Evolutionary conservation across 2,113 vertebrate genomes (phyloP).

Genomic region (Eretmochelys imbricata): DNA sequence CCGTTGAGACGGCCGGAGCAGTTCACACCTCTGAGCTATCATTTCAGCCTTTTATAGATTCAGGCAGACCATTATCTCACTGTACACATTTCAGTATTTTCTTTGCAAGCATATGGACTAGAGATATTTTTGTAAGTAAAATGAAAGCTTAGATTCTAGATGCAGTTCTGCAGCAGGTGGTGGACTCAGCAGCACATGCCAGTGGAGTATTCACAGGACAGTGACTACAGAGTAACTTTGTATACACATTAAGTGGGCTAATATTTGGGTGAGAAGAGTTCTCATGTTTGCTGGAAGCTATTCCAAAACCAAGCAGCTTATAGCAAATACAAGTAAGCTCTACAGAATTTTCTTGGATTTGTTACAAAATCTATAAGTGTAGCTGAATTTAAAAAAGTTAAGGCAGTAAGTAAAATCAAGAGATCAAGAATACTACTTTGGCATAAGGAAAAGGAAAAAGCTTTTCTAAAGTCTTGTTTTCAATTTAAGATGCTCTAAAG

Average conservation of each 20-base stretch:
- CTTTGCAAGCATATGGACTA: rapidly evolving
- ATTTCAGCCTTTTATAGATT: not conserved
- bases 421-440: not conserved
- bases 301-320: not conserved
- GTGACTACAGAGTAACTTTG: not conserved
- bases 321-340: not conserved
- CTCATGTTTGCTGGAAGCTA: not conserved
- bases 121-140: rapidly evolving
- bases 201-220: not conserved
- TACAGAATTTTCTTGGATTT: not conserved
- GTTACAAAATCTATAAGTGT: not conserved
- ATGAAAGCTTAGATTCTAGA: rapidly evolving
- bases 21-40: not conserved
- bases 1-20: not conserved
- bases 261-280: not conserved
- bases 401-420: not conserved
- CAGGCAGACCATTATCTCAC: not conserved
- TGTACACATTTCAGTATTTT: not conserved
- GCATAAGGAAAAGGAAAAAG: not conserved
- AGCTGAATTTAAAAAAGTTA: not conserved
- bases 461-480: not conserved
- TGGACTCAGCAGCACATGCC: not conserved
- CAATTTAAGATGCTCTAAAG: not conserved
- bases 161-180: not conserved
- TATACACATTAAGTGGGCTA: not conserved